Base-by-base conservation (phyloP, 2,888 invertebrate genomes). In the Masnerella sp. region DNA sequence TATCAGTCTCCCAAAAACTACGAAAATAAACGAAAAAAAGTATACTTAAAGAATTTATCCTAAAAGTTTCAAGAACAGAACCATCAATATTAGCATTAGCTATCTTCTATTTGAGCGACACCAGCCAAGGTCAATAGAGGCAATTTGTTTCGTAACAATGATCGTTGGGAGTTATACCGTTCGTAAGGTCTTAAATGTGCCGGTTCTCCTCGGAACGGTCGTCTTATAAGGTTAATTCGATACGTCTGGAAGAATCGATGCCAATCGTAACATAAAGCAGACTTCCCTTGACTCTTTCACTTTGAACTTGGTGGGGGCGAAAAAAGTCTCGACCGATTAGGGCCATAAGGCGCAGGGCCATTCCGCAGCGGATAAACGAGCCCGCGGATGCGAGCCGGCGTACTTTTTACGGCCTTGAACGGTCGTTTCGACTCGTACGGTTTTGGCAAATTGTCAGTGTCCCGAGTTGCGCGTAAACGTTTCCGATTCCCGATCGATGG, bases 181-280 rank as follows among this genome's bases (percentile, higher is more conserved):
- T 28, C 54, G 56, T 47, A 49, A 40, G 25, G 14, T 32, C 30
- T 40, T 18, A 56, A 49, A 47, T 49, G 42, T 36, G n/a, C 34
- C 47, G 12, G n/a, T 15, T 2, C 8, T 1, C 18, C 25, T 17
- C 30, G 30, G 8, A 54, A 11, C 34, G 49, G 45, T 14, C 56
- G 11, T 49, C 15, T 67, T 42, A 32, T 45, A 67, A 42, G 17
- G 32, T 67, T 67, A 58, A 67, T 67, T 67, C 36, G 49, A 67
- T 56, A 56, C 56, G 64, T 52, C 18, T 12, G 22, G 9, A 36
- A 67, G 77, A 79, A 80, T 80, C 80, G 77, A 79, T 79, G 72
- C 74, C 71, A 79, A 78, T 80, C 68, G 75, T 73, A 54, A 70
- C 68, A 62, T 77, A 77, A 79, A 78, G 77, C 76, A 77, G 77